phyloP scores from a whole-genome alignment of 1,140 invertebrate genomes.

The Brachionus paranguensis region DNA sequence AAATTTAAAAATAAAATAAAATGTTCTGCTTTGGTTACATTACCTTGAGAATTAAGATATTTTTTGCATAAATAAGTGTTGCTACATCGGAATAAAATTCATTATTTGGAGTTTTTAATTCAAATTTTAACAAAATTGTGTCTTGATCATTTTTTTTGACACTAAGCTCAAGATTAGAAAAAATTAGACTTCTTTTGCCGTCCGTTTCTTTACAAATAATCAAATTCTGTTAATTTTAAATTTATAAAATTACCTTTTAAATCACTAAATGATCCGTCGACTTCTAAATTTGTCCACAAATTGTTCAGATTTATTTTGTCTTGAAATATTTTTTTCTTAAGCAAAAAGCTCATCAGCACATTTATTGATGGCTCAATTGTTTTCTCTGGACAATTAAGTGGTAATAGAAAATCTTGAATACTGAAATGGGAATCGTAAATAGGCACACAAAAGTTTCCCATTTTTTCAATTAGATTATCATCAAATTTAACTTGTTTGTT shows the following conservation, averaged over 20 bases:
- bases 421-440: not conserved
- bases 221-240: not conserved
- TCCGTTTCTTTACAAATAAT: not conserved
- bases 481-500: not conserved
- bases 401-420: not conserved
- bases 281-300: not conserved
- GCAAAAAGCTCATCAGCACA: not conserved
- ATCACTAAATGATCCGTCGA: not conserved
- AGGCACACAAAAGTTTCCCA: not conserved
- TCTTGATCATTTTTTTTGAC: not conserved
- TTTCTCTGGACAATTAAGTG: not conserved
- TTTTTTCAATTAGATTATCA: not conserved
- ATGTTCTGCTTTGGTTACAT: not conserved
- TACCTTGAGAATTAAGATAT: constrained; percentile 3
- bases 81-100: not conserved
- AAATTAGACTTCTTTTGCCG: not conserved
- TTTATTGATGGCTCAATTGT: not conserved
- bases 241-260: not conserved
- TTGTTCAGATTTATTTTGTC: not conserved
- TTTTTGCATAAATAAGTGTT: not conserved
- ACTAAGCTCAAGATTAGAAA: not conserved
- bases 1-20: not conserved
- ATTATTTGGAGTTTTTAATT: not conserved
- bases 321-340: not conserved
- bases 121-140: not conserved